Conservation (phyloP, 2,113 vertebrate genomes). For the Solea solea region DNA sequence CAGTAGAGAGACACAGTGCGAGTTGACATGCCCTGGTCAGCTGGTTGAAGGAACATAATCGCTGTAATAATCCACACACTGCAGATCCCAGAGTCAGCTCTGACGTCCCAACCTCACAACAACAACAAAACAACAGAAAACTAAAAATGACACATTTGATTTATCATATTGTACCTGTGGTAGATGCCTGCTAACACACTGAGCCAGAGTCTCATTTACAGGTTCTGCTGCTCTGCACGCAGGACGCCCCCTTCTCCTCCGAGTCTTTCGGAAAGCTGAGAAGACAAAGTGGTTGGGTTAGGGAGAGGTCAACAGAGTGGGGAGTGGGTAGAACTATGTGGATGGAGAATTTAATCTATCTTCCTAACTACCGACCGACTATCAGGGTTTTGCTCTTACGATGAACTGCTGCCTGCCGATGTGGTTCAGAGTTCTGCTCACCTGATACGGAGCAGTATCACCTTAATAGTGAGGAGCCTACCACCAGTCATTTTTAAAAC, state of each 20-base stretch:
- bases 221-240: constrained; percentile 27
- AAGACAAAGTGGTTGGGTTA: constrained; percentile 5
- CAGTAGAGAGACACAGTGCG: not conserved
- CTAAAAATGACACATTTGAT: not conserved
- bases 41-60: not conserved
- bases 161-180: constrained; percentile 35
- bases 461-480: too few species aligned
- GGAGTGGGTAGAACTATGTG: not conserved
- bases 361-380: too few species aligned
- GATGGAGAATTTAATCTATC: too few species aligned
- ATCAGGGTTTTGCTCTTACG: too few species aligned
- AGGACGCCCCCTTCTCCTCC: constrained; percentile 36
- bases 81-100: not conserved
- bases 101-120: not conserved
- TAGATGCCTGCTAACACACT: not conserved
- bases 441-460: too few species aligned
- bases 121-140: not conserved
- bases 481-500: constrained; percentile 1
- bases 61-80: not conserved
- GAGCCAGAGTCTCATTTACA: constrained; percentile 40
- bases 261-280: constrained; percentile 64
- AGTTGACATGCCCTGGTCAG: not conserved
- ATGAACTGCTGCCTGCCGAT: too few species aligned
- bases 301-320: constrained; percentile 2
- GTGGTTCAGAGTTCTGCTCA: too few species aligned